phyloP scores from a whole-genome alignment of 2,797 vertebrate genomes.

The Phalanger gymnotis region DNA sequence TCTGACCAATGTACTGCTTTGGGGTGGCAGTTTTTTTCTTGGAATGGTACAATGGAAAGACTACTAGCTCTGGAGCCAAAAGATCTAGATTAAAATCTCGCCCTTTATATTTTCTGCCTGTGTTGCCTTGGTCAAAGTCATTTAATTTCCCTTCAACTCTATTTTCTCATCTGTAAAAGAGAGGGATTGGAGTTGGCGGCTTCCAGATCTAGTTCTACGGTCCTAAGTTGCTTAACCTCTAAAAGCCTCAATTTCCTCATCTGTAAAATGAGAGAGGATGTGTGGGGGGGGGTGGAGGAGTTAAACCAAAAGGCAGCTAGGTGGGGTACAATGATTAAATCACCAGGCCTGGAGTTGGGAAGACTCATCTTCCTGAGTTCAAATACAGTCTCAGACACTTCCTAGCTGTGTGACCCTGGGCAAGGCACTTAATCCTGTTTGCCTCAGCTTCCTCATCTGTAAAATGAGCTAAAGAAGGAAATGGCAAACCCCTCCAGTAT shows the following conservation, averaged over 20 bases:
- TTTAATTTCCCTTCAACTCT: neutral
- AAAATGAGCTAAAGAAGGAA: neutral
- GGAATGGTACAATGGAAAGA: no score
- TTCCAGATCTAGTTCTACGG: neutral
- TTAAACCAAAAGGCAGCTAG: neutral
- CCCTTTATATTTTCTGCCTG: neutral
- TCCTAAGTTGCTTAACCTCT: neutral
- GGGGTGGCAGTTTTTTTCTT: no score
- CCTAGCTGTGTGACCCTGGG: neutral
- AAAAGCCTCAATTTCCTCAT: neutral
- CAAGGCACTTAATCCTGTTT: neutral
- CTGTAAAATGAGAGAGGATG: constrained; percentile 33
- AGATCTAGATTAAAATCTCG: neutral
- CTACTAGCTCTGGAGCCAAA: neutral
- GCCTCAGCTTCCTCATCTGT: neutral
- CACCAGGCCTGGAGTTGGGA: neutral
- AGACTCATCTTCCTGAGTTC: neutral
- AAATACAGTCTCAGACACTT: neutral
- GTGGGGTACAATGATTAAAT: neutral
- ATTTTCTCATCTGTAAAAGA: neutral
- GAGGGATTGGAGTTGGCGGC: neutral
- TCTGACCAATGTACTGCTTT: neutral
- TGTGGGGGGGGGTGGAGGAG: neutral
- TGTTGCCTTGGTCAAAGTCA: neutral
- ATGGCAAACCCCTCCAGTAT: neutral